A percentile compares a stretch with the other conserved stretches of the same genome.
These are phyloP conservation scores for Aplidium turbinatum DNA, from an alignment of 23 tunicate genomes.

Conservation along the genomic window DNA sequence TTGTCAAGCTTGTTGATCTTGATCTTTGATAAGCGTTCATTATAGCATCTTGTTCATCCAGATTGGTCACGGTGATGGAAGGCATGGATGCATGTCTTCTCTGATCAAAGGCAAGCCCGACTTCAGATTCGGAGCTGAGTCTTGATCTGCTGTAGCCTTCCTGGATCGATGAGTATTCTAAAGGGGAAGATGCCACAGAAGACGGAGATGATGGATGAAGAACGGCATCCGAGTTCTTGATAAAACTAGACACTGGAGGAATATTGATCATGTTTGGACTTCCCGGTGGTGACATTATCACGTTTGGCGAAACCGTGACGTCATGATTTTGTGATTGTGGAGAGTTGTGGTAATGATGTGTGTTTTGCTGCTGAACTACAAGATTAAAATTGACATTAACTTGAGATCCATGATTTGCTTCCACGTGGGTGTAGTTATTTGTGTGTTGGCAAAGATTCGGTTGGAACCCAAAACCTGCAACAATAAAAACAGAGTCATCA, in stretches of 20 bases:
- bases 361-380: slow-evolving; percentile 74
- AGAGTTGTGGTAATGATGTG: slow-evolving; percentile 43
- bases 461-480: not conserved
- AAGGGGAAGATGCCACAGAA: slow-evolving; percentile 20
- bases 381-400: slow-evolving; percentile 85
- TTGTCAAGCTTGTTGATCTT: slow-evolving; percentile 70
- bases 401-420: slow-evolving; percentile 42
- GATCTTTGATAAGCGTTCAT: slow-evolving; percentile 45
- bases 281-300: slow-evolving; percentile 55
- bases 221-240: slow-evolving; percentile 84
- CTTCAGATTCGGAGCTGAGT: slow-evolving; percentile 61
- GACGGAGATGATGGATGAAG: slow-evolving; percentile 86
- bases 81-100: slow-evolving; percentile 43
- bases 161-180: slow-evolving; percentile 5
- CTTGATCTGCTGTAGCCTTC: slow-evolving; percentile 32
- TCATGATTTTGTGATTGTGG: too few species aligned
- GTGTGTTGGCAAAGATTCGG: slow-evolving; percentile 49
- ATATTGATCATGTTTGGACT: slow-evolving; percentile 63
- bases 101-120: slow-evolving; percentile 39
- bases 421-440: slow-evolving; percentile 42
- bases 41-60: slow-evolving; percentile 23
- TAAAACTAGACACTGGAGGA: slow-evolving; percentile 90
- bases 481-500: too few species aligned
- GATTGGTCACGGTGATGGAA: slow-evolving; percentile 18
- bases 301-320: slow-evolving; percentile 21